Conservation (phyloP, 1,140 invertebrate genomes). For the Mesaphorura yosii region DNA sequence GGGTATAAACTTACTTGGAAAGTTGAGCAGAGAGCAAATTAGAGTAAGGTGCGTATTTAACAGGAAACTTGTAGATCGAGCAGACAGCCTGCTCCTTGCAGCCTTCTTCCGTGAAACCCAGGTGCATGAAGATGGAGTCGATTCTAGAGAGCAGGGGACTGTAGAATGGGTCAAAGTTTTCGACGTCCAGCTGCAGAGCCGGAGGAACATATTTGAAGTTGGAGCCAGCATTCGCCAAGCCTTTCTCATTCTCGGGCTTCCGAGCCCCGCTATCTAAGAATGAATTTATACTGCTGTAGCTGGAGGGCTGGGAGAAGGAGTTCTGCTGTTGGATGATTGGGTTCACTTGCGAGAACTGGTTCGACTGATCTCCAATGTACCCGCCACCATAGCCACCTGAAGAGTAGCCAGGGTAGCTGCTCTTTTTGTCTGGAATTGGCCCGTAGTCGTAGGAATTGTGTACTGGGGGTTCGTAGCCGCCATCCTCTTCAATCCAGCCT, state of each 20-base stretch:
- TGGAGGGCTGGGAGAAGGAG: background rate
- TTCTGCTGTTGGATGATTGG: conserved; percentile 5
- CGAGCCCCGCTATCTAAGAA: background rate
- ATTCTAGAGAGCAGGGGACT: conserved; percentile 64
- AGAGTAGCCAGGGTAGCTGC: background rate
- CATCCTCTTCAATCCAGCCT: conserved; percentile 3
- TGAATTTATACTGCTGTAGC: background rate
- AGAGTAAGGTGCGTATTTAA: conserved; percentile 70
- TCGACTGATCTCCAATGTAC: background rate
- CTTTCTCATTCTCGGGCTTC: conserved; percentile 4
- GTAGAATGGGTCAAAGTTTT: conserved; percentile 76
- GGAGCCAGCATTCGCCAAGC: conserved; percentile 38
- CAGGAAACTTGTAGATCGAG: conserved; percentile 70
- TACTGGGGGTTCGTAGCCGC: conserved; percentile 20
- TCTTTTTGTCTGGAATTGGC: background rate
- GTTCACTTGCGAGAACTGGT: background rate
- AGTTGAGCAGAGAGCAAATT: conserved; percentile 75
- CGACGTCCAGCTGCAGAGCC: conserved; percentile 52
- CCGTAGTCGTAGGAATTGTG: conserved; percentile 21
- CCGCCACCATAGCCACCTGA: background rate
- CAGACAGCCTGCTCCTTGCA: conserved; percentile 71
- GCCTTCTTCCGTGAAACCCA: conserved; percentile 55
- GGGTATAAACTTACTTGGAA: conserved; percentile 60
- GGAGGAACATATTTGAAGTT: conserved; percentile 78
- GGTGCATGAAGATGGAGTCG: conserved; percentile 65